Evolutionary conservation across 1,140 invertebrate genomes (phyloP).

Genomic region (Ips typographus): DNA sequence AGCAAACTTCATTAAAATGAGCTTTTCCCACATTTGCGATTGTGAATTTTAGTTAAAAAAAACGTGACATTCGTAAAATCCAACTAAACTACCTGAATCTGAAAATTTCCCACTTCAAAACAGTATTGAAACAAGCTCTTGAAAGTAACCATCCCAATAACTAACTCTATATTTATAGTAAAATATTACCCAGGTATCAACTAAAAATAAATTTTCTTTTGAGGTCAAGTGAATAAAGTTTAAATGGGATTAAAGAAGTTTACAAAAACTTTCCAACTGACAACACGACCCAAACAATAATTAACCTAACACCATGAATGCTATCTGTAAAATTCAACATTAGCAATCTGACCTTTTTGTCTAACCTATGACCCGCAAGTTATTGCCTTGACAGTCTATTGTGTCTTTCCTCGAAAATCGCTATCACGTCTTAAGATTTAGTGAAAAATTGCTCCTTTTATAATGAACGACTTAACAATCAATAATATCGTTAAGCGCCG

Average conservation of each 20-base stretch:
- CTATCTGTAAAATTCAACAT: conserved; percentile 10
- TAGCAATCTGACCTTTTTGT: conserved; percentile 16
- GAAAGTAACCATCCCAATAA: not conserved
- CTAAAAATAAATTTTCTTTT: not conserved
- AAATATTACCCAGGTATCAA: not conserved
- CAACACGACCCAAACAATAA: too few species aligned
- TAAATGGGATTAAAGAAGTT: too few species aligned
- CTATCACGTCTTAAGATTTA: not conserved
- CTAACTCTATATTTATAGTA: not conserved
- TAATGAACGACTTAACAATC: conserved; percentile 7
- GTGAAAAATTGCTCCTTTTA: conserved; percentile 2
- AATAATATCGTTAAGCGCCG: conserved; percentile 5
- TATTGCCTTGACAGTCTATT: not conserved
- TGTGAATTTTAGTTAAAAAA: too few species aligned
- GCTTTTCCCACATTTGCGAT: too few species aligned
- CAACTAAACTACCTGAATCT: too few species aligned
- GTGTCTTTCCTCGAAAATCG: conserved; percentile 10
- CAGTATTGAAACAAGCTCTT: too few species aligned
- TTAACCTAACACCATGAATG: not conserved
- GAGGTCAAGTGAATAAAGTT: too few species aligned
- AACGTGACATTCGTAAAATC: too few species aligned
- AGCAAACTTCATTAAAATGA: too few species aligned
- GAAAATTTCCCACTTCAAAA: too few species aligned
- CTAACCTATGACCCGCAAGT: not conserved
- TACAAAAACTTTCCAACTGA: too few species aligned